Conservation (phyloP, 2,888 invertebrate species). For the Labia minor region DNA sequence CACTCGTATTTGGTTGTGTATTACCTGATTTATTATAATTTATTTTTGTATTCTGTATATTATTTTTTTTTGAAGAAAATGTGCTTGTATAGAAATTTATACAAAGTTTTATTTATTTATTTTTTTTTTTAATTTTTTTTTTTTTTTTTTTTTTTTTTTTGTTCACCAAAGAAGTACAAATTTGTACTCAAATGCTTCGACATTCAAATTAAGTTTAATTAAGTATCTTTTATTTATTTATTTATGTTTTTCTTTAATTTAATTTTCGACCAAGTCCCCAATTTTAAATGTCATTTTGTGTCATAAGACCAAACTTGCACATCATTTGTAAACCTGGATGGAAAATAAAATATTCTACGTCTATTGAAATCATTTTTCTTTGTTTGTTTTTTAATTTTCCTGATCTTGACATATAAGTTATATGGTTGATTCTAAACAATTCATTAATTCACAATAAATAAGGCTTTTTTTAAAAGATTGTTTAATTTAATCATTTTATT, state of each 20-base stretch:
- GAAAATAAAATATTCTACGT: constrained; percentile 1
- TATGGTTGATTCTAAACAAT: too few relatives aligned
- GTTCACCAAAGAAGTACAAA: constrained; percentile 13
- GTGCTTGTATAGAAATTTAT: neutral
- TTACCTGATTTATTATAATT: constrained; percentile 7
- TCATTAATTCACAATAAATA: too few relatives aligned
- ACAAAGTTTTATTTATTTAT: neutral
- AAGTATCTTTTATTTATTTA: neutral
- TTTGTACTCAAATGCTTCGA: neutral
- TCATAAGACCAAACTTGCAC: constrained; percentile 1
- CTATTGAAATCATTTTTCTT: neutral
- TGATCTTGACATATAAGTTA: too few relatives aligned
- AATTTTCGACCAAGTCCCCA: neutral
- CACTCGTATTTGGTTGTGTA: neutral
- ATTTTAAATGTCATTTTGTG: constrained; percentile 9
- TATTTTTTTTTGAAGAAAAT: neutral
- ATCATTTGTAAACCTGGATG: constrained; percentile 13
- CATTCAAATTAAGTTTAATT: neutral
- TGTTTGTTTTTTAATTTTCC: neutral
- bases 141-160: too few relatives aligned
- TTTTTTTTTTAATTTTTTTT: too few relatives aligned
- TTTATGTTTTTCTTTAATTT: neutral
- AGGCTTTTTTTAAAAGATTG: too few relatives aligned
- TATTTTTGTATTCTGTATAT: neutral
- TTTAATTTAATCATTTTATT: too few relatives aligned